Evolutionary conservation across 2,113 vertebrate species (phyloP).

Genomic region (Serinus canaria): DNA sequence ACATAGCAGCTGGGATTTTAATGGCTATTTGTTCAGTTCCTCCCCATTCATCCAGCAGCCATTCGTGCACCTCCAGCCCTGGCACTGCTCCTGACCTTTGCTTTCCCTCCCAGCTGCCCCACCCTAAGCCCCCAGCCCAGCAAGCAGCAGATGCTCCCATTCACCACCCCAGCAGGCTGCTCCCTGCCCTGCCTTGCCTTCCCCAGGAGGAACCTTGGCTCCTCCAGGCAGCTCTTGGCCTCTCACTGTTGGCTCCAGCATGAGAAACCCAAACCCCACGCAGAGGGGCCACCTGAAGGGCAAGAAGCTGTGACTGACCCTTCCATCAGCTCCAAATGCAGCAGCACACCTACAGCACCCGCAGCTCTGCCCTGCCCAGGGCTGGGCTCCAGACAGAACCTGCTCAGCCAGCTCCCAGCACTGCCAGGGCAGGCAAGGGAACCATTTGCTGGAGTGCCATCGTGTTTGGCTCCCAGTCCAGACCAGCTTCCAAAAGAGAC

Average conservation of each 20-base stretch:
- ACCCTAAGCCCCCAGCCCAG: neutral
- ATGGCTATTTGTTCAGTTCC: slow-evolving; percentile 60
- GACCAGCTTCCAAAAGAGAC: neutral
- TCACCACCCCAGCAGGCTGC: neutral
- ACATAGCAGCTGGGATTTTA: slow-evolving; percentile 55
- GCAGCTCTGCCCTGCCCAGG: neutral
- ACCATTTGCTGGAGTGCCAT: neutral
- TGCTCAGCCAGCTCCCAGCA: neutral
- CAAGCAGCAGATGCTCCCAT: neutral
- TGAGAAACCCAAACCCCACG: rapidly evolving
- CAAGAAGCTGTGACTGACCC: neutral
- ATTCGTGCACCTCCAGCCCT: neutral
- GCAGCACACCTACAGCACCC: rapidly evolving
- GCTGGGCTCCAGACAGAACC: neutral
- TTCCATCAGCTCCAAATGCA: rapidly evolving
- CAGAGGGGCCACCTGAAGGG: neutral
- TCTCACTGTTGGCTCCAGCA: neutral
- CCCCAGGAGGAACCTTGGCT: neutral
- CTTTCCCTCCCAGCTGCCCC: neutral
- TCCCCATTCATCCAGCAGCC: slow-evolving; percentile 37
- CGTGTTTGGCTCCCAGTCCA: neutral
- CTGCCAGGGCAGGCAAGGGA: neutral
- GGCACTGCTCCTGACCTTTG: slow-evolving; percentile 4
- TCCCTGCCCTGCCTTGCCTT: neutral
- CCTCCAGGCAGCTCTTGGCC: neutral